Conservation (phyloP, 2,888 invertebrate genomes). For the Drosophila anomalata region DNA sequence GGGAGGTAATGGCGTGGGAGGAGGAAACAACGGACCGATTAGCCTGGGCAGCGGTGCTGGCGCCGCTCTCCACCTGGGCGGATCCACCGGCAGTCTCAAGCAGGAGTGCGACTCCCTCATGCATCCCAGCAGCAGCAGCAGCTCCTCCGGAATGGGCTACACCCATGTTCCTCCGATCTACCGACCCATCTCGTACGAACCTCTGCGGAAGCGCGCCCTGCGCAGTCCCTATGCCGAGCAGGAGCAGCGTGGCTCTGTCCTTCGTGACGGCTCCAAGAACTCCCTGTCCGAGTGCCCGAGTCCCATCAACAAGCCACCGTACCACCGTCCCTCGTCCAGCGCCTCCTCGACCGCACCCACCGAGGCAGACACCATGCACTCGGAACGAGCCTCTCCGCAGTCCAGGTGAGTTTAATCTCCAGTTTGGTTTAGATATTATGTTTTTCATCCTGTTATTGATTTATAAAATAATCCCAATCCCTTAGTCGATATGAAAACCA, state of each 20-base stretch:
- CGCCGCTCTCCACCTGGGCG: conserved; percentile 72
- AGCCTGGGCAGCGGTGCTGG: conserved; percentile 77
- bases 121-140: conserved; percentile 82
- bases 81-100: conserved; percentile 81
- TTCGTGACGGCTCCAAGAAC: conserved; percentile 86
- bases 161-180: conserved; percentile 83
- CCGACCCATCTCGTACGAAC: conserved; percentile 84
- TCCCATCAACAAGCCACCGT: conserved; percentile 84
- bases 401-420: conserved; percentile 78
- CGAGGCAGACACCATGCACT: conserved; percentile 84
- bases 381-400: conserved; percentile 83
- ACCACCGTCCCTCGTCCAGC: conserved; percentile 84
- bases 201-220: conserved; percentile 85
- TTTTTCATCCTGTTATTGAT: background rate
- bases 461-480: background rate
- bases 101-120: conserved; percentile 84
- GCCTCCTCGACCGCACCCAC: conserved; percentile 84
- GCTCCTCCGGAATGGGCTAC: conserved; percentile 81
- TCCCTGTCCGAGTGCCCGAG: conserved; percentile 84
- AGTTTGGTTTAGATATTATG: no score
- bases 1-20: conserved; percentile 38
- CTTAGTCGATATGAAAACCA: conserved; percentile 84
- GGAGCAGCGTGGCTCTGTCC: conserved; percentile 87
- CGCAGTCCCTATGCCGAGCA: conserved; percentile 85
- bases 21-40: conserved; percentile 83